Evolutionary conservation across 2,797 vertebrate genomes (phyloP).

Genomic region (Tadarida brasiliensis): DNA sequence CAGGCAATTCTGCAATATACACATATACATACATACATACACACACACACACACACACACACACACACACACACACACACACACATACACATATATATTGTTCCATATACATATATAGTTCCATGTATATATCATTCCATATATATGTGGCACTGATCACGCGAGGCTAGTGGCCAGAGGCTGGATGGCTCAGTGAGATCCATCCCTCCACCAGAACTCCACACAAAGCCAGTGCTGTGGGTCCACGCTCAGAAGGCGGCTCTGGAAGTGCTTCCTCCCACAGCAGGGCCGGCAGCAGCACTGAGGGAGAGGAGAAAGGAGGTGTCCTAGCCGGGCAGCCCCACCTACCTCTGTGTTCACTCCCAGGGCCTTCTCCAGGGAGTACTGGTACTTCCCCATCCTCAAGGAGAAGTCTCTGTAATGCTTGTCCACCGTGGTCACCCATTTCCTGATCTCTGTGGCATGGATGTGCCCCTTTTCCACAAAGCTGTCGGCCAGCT

Average conservation of each 20-base stretch:
- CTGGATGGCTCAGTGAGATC: neutral
- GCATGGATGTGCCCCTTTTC: slow-evolving; percentile 98
- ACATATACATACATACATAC: too few species aligned
- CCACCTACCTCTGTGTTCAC: slow-evolving; percentile 94
- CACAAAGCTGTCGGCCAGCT: slow-evolving; percentile 97
- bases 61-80: too few species aligned
- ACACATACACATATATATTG: too few species aligned
- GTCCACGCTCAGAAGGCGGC: neutral
- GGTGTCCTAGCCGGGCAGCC: fast-evolving
- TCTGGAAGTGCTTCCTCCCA: neutral
- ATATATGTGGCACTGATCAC: neutral
- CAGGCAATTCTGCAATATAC: neutral
- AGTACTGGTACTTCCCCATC: slow-evolving; percentile 95
- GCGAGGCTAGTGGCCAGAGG: neutral
- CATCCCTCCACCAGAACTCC: neutral
- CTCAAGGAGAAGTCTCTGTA: slow-evolving; percentile 97
- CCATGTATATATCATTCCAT: too few species aligned
- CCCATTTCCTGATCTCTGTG: slow-evolving; percentile 97
- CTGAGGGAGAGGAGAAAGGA: neutral
- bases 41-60: too few species aligned
- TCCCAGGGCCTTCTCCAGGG: slow-evolving; percentile 94
- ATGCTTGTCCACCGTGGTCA: slow-evolving; percentile 96
- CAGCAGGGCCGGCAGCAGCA: fast-evolving
- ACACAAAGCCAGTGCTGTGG: too few species aligned
- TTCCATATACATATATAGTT: neutral